Conservation (phyloP, 2,797 vertebrate species). For the Steatocranus sp. region DNA sequence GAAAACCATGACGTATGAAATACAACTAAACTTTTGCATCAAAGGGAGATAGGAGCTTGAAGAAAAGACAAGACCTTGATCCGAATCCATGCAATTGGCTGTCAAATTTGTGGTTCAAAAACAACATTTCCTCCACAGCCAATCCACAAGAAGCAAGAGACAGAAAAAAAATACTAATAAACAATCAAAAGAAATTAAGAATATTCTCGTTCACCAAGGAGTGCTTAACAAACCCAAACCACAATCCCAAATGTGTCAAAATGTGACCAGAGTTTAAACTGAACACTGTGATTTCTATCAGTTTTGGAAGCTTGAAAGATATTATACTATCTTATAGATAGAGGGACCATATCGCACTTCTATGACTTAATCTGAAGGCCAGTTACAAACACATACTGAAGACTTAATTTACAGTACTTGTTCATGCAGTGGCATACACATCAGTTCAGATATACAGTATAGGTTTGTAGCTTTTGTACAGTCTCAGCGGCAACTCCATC, state of each 20-base stretch:
- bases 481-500: background rate
- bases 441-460: background rate
- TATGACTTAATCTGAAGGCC: background rate
- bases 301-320: background rate
- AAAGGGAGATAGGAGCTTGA: background rate
- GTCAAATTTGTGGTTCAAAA: background rate
- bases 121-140: background rate
- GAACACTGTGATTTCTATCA: background rate
- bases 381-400: background rate
- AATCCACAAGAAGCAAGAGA: background rate
- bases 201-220: background rate
- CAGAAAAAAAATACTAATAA: background rate
- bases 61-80: background rate
- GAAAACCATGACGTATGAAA: background rate
- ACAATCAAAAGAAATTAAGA: background rate
- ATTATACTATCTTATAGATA: background rate
- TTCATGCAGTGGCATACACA: background rate
- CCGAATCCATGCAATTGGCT: rapidly evolving
- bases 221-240: background rate
- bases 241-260: background rate
- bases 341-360: background rate
- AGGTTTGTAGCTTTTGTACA: background rate
- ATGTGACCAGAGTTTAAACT: background rate
- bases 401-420: background rate
- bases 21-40: background rate